These are phyloP conservation scores for Tychaedon coryphoeus DNA, from an alignment of 2,113 vertebrate genomes.

Conservation along the genomic window DNA sequence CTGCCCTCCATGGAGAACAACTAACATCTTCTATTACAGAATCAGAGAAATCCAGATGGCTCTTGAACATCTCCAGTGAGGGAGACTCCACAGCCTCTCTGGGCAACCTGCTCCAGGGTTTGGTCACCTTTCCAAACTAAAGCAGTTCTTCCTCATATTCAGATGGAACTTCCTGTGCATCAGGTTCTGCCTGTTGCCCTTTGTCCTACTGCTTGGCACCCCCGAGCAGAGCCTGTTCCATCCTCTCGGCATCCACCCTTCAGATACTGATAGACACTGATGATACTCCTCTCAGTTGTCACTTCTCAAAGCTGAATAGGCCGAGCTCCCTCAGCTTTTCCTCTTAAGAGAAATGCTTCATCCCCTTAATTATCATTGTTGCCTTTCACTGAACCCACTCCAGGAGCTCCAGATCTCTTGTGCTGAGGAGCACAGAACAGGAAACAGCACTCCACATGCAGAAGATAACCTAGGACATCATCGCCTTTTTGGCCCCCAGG, in stretches of 20 bases:
- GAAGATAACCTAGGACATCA: neutral
- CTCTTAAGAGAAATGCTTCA: neutral
- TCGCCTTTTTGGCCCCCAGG: neutral
- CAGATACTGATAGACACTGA: neutral
- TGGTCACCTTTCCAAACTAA: neutral
- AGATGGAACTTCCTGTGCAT: neutral
- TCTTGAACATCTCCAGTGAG: neutral
- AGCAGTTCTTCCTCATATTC: neutral
- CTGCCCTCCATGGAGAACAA: neutral
- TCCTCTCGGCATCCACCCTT: neutral
- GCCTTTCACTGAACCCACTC: neutral
- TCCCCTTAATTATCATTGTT: neutral
- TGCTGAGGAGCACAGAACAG: neutral
- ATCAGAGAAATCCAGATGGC: neutral
- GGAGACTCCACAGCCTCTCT: neutral
- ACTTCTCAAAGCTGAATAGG: neutral
- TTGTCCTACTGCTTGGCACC: accelerated
- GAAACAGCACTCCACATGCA: neutral
- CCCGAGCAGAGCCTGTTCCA: accelerated
- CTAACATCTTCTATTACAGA: neutral
- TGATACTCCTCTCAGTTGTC: neutral
- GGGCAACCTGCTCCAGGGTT: neutral
- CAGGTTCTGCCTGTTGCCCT: neutral
- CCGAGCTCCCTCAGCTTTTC: neutral
- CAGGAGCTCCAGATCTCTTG: neutral